phyloP scores from a whole-genome alignment of 1,140 invertebrate species.

The Lepidurus couesii region DNA sequence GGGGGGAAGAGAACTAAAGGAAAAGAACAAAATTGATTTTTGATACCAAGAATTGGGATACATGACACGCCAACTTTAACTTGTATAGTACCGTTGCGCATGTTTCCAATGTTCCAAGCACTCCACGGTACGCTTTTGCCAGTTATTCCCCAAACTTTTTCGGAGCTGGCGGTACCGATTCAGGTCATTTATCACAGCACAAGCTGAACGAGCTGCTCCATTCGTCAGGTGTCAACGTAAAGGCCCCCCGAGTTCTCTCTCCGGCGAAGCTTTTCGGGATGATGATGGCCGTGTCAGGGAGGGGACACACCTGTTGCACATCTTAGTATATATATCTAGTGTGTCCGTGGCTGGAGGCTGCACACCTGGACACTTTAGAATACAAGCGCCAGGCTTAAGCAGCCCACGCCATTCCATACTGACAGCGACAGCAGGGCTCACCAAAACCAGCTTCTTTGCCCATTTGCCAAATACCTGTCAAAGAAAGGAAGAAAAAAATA shows the following conservation, averaged over 20 bases:
- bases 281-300: background rate
- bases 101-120: background rate
- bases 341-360: constrained; percentile 17
- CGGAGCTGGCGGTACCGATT: background rate
- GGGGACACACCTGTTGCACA: constrained; percentile 11
- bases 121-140: background rate
- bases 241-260: constrained; percentile 8
- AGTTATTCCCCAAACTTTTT: background rate
- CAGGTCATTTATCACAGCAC: constrained; percentile 1
- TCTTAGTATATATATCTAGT: background rate
- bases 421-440: constrained; percentile 13
- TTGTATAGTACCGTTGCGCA: background rate
- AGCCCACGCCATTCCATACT: constrained; percentile 20
- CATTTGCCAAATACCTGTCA: constrained; percentile 22
- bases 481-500: background rate
- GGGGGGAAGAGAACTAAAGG: background rate
- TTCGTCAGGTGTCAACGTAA: constrained; percentile 8
- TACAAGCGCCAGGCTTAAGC: background rate
- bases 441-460: constrained; percentile 21
- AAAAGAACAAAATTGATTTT: constrained; percentile 1
- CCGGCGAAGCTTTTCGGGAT: background rate
- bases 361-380: constrained; percentile 19
- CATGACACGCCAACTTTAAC: constrained; percentile 8
- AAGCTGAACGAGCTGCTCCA: constrained; percentile 1
- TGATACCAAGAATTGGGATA: constrained; percentile 6